Evolutionary conservation across 2,888 invertebrate genomes (phyloP), one percentile per base, ranked within the genome.

Genomic region (Elaeidobius kamerunicus): DNA sequence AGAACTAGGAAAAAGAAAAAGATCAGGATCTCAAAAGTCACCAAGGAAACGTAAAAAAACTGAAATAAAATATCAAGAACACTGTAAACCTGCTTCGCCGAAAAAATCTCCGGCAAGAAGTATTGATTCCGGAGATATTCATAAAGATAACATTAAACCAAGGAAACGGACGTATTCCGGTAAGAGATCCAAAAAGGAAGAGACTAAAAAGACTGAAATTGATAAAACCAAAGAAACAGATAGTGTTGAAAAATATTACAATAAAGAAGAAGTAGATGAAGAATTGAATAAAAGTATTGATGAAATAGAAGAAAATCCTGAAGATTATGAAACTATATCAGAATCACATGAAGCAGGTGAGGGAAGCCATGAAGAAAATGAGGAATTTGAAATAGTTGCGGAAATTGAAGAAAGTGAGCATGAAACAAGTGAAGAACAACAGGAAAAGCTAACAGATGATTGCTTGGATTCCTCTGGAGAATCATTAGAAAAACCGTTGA

Each of bases 1-100:
- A 42, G 60, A 60, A 7, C 61, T 62, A 23, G 60, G 60, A 28
- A 66, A 65, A 56, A 62, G 63, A 45, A 62, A 65, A 62, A 52
- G 62, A 58, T 45, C 47, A 18, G 34, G 45, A 35, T 47, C 55
- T 9, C 55, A 58, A 63, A 56, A 39, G 46, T 52, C 30, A 12
- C 61, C 35, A 52, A 47, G 47, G 20, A 59, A 58, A 46, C 50
- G 55, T 49, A 57, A 54, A 57, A 60, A 53, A 50, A 52, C 15
- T 17, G 40, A 12, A 42, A 52, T 23, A n/a, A 38, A 30, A n/a
- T 38, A 38, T 12, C 51, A 36, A 18, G 34, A 43, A 6, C 16
- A 23, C n/a, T 6, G 17, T 4, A 52, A 52, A 49, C 30, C 38
- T 20, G 11, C 38, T 6, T 43, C 49, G 3, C 38, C 55, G 18